A percentile compares a stretch with the other conserved stretches of the same genome.
Conservation (phyloP, 2,888 invertebrate genomes). For the Caenorhabditis sulstoni region DNA sequence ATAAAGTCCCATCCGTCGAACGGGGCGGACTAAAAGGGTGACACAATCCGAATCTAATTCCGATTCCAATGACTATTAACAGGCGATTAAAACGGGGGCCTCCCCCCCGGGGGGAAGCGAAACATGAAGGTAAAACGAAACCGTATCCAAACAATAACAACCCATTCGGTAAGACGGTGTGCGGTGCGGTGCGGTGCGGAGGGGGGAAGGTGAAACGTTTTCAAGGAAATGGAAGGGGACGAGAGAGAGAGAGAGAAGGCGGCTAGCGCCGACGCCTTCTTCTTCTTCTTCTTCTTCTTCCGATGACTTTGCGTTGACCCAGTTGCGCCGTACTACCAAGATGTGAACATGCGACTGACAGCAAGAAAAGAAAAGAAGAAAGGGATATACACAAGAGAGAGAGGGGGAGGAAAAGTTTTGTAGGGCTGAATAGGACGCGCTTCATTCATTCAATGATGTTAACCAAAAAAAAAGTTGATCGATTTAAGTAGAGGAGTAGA, state of each 20-base stretch:
- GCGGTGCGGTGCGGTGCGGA: too few relatives aligned
- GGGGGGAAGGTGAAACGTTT: neutral
- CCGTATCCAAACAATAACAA: slow-evolving; percentile 19
- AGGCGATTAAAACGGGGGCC: slow-evolving; percentile 33
- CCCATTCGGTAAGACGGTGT: too few relatives aligned
- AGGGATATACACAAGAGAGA: neutral
- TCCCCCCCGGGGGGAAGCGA: neutral
- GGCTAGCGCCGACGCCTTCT: neutral
- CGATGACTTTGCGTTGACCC: slow-evolving; percentile 58
- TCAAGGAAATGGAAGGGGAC: neutral
- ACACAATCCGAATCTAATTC: too few relatives aligned
- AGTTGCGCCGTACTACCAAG: slow-evolving; percentile 58
- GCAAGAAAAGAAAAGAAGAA: slow-evolving; percentile 3
- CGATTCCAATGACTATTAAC: slow-evolving; percentile 24
- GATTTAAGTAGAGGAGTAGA: too few relatives aligned
- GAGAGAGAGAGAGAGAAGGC: neutral
- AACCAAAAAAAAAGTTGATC: too few relatives aligned
- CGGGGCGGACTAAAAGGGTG: too few relatives aligned
- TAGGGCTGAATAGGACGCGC: slow-evolving; percentile 32
- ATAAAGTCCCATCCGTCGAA: too few relatives aligned
- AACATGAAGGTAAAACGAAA: slow-evolving; percentile 12
- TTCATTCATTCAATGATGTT: too few relatives aligned
- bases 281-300: slow-evolving; percentile 14
- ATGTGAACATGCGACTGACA: slow-evolving; percentile 30
- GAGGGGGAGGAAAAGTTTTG: too few relatives aligned